phyloP scores from a whole-genome alignment of 2,113 vertebrate species.

The Podarcis muralis region DNA sequence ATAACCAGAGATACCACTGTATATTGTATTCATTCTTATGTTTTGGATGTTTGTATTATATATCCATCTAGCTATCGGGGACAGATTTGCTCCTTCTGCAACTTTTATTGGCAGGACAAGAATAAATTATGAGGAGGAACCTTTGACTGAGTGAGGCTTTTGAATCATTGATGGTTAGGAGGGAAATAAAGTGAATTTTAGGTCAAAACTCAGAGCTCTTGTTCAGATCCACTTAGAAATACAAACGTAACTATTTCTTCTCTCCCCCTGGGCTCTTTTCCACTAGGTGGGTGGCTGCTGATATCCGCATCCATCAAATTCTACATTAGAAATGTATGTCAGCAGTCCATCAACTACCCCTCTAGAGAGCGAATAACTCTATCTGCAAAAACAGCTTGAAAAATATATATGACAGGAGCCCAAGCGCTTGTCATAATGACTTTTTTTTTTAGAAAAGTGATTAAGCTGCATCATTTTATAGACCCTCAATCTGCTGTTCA shows the following conservation, averaged over 20 bases:
- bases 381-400: conserved; percentile 33
- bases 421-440: conserved; percentile 8
- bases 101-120: too few species aligned
- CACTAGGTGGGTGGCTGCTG: conserved; percentile 11
- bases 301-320: not conserved
- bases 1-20: too few species aligned
- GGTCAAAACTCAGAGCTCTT: not conserved
- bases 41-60: too few species aligned
- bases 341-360: conserved; percentile 24
- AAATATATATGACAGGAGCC: conserved; percentile 18
- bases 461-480: conserved; percentile 22
- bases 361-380: conserved; percentile 40
- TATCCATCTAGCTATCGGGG: too few species aligned
- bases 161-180: not conserved
- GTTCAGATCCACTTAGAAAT: conserved; percentile 1
- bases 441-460: not conserved
- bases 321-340: conserved; percentile 23
- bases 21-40: too few species aligned
- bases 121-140: not conserved
- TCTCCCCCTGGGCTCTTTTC: conserved; percentile 16
- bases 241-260: not conserved
- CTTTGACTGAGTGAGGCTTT: not conserved
- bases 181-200: conserved; percentile 10
- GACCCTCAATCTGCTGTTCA: conserved; percentile 12
- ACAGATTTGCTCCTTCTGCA: not conserved